Base-by-base conservation (phyloP, 2,888 invertebrate species). In the Lysandra bellargus region DNA sequence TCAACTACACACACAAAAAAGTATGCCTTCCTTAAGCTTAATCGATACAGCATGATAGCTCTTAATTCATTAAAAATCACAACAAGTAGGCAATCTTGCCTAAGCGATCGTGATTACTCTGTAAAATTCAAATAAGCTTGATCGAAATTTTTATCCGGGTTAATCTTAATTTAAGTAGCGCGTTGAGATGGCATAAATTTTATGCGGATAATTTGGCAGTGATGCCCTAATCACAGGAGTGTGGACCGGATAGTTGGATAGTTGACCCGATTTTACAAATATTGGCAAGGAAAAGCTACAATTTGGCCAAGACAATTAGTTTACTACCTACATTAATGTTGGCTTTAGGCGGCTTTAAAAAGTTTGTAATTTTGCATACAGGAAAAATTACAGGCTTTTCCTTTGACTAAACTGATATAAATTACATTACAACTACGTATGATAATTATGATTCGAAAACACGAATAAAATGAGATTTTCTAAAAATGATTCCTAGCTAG, bases 171-270 rank as follows among this genome's bases (percentile, higher is more conserved):
- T 85, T 85, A 82, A 77, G 81, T 79, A 82, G 82, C 82, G 81
- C 83, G 81, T 73, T 83, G 82, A 81, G 83, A 74, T 74, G 74
- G 74, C 60, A 75, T 79, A 60, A 53, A 79, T 79, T 74, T 86
- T 87, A 87, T 81, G 83, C 83, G 84, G 85, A 86, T 86, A 85
- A 87, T 87, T 87, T 86, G 84, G 83, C 85, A 82, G 81, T 85
- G 85, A 87, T 84, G 85, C 83, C 84, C 85, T 86, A 86, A 87
- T 87, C 87, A 84, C 84, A 82, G 84, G 84, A 83, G 84, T 83
- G 84, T 84, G 82, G 83, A 82, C 83, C 83, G 84, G 85, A 83
- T 49, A 49, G 49, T 49, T 49, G 12, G 57, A 57, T 84, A 83
- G 83, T 83, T 84, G 84, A 85, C 85, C 84, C 83, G 83, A 83